Conservation (phyloP, 2,113 vertebrate genomes). For the Macheiramphus alcinus region DNA sequence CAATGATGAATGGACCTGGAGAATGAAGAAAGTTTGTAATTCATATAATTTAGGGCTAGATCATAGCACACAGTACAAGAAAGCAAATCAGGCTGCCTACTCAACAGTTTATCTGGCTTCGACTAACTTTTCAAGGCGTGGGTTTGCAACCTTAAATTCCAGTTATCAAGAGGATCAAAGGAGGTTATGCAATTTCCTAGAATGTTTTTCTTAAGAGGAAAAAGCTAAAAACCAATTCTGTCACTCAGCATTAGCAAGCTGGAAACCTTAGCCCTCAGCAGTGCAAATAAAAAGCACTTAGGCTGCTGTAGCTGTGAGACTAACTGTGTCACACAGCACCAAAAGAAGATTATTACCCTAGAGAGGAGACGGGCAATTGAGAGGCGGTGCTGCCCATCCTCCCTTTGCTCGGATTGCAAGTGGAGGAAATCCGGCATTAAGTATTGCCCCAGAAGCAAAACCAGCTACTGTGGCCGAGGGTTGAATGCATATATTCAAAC, state of each 20-base stretch:
- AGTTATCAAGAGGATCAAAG: constrained; percentile 18
- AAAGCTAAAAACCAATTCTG: constrained; percentile 25
- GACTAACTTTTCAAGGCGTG: neutral
- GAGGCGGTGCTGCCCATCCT: neutral
- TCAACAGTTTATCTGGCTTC: neutral
- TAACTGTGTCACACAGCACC: neutral
- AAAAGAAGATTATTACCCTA: neutral
- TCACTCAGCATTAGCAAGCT: constrained; percentile 32
- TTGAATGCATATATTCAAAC: neutral
- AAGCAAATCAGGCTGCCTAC: neutral
- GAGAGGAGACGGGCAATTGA: neutral
- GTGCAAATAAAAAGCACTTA: constrained; percentile 7
- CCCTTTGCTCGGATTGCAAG: neutral
- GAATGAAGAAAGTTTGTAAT: neutral
- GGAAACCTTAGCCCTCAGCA: neutral
- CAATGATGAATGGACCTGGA: neutral
- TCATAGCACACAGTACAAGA: neutral
- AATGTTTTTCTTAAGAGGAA: constrained; percentile 32
- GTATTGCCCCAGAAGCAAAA: neutral
- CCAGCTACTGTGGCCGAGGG: neutral
- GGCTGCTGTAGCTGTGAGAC: neutral
- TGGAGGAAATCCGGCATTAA: neutral
- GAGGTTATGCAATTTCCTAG: constrained; percentile 31
- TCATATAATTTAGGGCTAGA: neutral
- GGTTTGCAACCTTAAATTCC: constrained; percentile 25